Percentiles rank a stretch among this genome's conserved stretches.
These are phyloP conservation scores for Muricea muricata DNA, from an alignment of 92 coral and sea anemone genomes.

Conservation along the genomic window DNA sequence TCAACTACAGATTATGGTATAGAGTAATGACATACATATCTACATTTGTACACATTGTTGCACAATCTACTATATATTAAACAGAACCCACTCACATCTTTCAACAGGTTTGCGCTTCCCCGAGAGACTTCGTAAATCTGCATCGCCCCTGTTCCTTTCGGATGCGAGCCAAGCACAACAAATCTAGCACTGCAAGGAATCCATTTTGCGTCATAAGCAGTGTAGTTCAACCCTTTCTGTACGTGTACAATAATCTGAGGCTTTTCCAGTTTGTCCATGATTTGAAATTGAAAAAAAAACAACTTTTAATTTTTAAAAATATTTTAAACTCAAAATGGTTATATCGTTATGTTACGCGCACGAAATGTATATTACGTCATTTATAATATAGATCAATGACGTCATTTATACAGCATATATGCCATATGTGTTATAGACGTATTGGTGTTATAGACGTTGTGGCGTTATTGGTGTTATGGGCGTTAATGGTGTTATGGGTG, in stretches of 20 bases:
- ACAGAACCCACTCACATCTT: constrained; percentile 74
- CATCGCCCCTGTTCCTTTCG: constrained; percentile 97
- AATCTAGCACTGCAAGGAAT: constrained; percentile 95
- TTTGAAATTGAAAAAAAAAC: background rate
- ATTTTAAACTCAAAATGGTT: no score
- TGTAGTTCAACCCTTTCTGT: constrained; percentile 79
- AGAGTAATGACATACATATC: no score
- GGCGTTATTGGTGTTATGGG: no score
- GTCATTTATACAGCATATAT: no score
- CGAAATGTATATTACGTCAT: no score
- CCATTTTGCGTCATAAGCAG: constrained; percentile 92
- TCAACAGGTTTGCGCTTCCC: constrained; percentile 80
- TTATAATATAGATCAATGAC: no score
- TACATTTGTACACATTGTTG: background rate
- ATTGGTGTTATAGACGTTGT: no score
- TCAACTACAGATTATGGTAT: background rate
- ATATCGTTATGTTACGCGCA: no score
- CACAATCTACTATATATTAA: background rate
- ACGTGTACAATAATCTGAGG: constrained; percentile 94
- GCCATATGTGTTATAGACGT: no score
- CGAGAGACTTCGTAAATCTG: constrained; percentile 96
- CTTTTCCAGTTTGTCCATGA: constrained; percentile 64
- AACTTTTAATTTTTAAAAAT: no score
- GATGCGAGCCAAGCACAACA: constrained; percentile 95
- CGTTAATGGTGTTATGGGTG: no score